These are phyloP conservation scores for Cyaniris semiargus DNA, from an alignment of 2,888 invertebrate genomes.

Conservation along the genomic window DNA sequence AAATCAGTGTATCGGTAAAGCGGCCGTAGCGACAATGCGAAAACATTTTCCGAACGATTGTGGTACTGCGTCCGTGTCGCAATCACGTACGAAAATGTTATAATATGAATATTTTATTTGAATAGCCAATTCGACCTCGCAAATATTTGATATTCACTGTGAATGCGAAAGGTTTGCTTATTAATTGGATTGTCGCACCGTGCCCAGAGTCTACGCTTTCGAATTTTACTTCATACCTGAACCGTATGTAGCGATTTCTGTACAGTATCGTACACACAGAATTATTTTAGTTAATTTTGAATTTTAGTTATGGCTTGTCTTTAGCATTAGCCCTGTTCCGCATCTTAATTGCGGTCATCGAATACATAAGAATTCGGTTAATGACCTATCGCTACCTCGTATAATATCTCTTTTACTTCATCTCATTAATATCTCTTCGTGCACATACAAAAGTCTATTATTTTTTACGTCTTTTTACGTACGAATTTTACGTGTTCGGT, in stretches of 20 bases:
- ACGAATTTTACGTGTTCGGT: too few relatives aligned
- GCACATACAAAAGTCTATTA: too few relatives aligned
- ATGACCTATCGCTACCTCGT: too few relatives aligned
- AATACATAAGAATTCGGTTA: too few relatives aligned
- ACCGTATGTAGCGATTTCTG: background rate
- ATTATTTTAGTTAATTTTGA: too few relatives aligned
- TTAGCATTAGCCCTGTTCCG: too few relatives aligned
- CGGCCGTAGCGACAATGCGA: slow-evolving; percentile 37
- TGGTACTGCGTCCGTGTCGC: slow-evolving; percentile 45
- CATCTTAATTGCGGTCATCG: too few relatives aligned
- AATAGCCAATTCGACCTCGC: slow-evolving; percentile 51
- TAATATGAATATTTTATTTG: slow-evolving; percentile 73
- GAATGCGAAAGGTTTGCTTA: slow-evolving; percentile 73
- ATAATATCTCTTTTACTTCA: too few relatives aligned
- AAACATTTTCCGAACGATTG: slow-evolving; percentile 44
- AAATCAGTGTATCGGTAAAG: slow-evolving; percentile 8
- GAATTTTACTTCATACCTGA: slow-evolving; percentile 68
- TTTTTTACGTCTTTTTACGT: too few relatives aligned
- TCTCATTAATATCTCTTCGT: too few relatives aligned
- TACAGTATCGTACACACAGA: too few relatives aligned
- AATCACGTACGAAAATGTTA: slow-evolving; percentile 61
- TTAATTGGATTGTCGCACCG: slow-evolving; percentile 73
- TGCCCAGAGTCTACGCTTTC: slow-evolving; percentile 59
- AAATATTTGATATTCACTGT: slow-evolving; percentile 72
- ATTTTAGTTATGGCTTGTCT: too few relatives aligned